Evolutionary conservation across 2,797 vertebrate genomes (phyloP).

Genomic region (Poeciliopsis infans): DNA sequence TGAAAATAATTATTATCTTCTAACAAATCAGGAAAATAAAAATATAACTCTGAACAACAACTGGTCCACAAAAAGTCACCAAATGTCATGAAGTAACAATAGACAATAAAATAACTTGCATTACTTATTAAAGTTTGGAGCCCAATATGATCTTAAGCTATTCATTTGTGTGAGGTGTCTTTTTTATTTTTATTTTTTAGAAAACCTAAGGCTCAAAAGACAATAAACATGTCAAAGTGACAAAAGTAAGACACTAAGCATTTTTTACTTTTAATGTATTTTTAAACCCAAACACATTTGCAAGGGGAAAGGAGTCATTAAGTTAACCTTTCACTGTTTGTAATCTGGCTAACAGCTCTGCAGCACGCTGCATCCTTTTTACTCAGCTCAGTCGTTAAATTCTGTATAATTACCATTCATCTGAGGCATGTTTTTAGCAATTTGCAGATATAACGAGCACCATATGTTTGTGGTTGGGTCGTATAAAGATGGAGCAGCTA

Average conservation of each 20-base stretch:
- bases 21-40: background rate
- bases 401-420: conserved; percentile 19
- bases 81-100: background rate
- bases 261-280: background rate
- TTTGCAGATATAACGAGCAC: conserved; percentile 28
- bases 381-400: conserved; percentile 11
- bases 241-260: background rate
- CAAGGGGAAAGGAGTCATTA: conserved; percentile 1
- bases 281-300: background rate
- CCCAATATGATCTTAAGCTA: background rate
- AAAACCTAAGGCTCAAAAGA: too few relatives aligned
- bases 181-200: too few relatives aligned
- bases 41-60: background rate
- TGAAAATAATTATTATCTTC: background rate
- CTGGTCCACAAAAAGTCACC: background rate
- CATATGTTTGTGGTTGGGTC: conserved; percentile 13
- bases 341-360: conserved; percentile 1
- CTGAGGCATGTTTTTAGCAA: conserved; percentile 26
- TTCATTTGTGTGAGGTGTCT: background rate
- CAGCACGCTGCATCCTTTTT: conserved; percentile 6
- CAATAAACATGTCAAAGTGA: background rate
- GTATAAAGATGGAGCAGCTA: conserved; percentile 8
- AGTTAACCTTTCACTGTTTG: conserved; percentile 7
- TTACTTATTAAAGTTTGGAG: background rate
- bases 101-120: background rate